These are phyloP conservation scores for Falco naumanni DNA, from an alignment of 2,797 vertebrate genomes.

Conservation along the genomic window DNA sequence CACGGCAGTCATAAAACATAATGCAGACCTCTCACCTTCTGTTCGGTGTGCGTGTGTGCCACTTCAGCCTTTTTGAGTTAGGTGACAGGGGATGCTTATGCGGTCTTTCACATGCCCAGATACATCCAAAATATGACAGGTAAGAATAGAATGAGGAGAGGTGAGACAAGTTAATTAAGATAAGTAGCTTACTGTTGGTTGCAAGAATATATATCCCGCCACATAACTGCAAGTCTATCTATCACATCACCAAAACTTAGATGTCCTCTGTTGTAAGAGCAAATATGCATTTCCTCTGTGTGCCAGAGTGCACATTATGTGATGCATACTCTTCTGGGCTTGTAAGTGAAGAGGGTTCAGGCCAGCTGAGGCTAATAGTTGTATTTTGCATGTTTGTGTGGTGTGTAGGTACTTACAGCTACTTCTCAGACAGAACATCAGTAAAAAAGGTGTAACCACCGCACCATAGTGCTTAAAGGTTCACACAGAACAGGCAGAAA, in stretches of 20 bases:
- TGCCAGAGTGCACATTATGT: fast-evolving
- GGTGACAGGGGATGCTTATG: not conserved
- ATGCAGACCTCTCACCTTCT: not conserved
- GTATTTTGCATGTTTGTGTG: not conserved
- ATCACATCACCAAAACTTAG: not conserved
- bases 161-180: not conserved
- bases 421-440: not conserved
- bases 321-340: not conserved
- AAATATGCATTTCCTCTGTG: not conserved
- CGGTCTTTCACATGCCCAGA: not conserved
- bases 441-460: not conserved
- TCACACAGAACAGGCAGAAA: not conserved
- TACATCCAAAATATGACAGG: not conserved
- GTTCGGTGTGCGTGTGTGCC: not conserved
- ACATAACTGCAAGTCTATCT: not conserved
- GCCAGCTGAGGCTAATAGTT: not conserved
- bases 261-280: not conserved
- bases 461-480: not conserved
- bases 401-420: not conserved
- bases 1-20: not conserved
- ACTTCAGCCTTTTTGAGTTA: not conserved
- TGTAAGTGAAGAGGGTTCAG: not conserved
- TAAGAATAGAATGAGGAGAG: not conserved
- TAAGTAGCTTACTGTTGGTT: not conserved
- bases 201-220: not conserved